These are phyloP conservation scores for Chloroceryle aenea DNA, from an alignment of 2,113 vertebrate species.

Conservation along the genomic window DNA sequence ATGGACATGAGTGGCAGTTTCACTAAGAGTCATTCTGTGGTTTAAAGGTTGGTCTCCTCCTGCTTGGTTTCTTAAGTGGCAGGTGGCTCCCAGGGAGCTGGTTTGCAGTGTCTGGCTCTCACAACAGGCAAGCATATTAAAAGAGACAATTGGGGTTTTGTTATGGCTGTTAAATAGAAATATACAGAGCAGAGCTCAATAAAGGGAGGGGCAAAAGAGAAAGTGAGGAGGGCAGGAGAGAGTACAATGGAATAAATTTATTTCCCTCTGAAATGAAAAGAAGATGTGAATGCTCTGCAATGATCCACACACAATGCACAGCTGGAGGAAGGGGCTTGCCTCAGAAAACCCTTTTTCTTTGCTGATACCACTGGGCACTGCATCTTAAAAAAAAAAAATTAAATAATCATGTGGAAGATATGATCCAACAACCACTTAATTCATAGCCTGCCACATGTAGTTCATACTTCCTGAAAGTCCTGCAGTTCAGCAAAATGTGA, in stretches of 20 bases:
- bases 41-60: constrained; percentile 12
- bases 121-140: neutral
- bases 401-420: neutral
- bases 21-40: neutral
- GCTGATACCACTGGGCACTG: neutral
- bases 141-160: neutral
- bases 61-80: neutral
- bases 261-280: neutral
- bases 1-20: neutral
- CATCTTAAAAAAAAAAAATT: neutral
- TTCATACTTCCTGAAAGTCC: neutral
- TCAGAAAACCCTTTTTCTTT: neutral
- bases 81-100: neutral
- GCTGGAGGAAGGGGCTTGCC: neutral
- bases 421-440: neutral
- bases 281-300: neutral
- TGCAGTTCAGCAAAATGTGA: neutral
- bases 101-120: neutral
- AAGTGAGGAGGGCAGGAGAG: neutral
- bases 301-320: neutral
- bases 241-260: neutral
- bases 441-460: neutral
- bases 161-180: neutral
- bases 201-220: constrained; percentile 26
- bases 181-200: neutral